Evolutionary conservation across 2,113 vertebrate genomes (phyloP), one percentile per base, ranked within the genome.

Genomic region (Brachypodius melanocephalos): DNA sequence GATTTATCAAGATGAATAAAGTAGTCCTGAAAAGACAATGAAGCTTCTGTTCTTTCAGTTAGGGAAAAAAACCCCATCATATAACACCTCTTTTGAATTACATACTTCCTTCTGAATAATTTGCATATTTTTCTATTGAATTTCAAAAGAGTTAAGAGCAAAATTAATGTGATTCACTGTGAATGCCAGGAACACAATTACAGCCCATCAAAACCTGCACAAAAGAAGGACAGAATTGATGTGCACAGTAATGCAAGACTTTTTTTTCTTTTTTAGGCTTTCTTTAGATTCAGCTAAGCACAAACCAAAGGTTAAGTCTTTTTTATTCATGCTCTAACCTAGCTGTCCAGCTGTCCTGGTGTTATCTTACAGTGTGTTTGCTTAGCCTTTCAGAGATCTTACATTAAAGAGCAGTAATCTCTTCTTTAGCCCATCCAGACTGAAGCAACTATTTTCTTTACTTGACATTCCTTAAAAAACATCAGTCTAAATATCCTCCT

Each of bases 161-260:
- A 93, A 97, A 96, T 97, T 96, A 97, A 84, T 87, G 94, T 82
- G 74, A 76, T 96, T 97, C 90, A 73, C 51, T 91, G 59, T 55
- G 65, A 92, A 51, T 82, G 82, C 52, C 96, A 91, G 86, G 68
- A 97, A 87, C 36, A 94, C 90, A 95, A 85, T 95, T 96, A 95
- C 55, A 92, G 69, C 81, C 75, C 77, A 93, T 96, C 96, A 97
- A 89, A 95, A 90, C 52, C 72, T 68, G 43, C 40, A 95, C 84
- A 95, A 93, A 93, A 84, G 62, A 25, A 80, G 59, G 40, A 83
- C 32, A 75, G 90, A 62, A 87, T 28, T 97, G 89, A 96, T 95
- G 81, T 62, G 55, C 55, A 85, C 63, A 71, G 78, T 86, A 89
- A 86, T 68, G 77, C 42, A 67, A 49, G 14, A 38, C 3, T 19